Conservation (phyloP, 2,113 vertebrate genomes). For the Holacanthus passer region DNA sequence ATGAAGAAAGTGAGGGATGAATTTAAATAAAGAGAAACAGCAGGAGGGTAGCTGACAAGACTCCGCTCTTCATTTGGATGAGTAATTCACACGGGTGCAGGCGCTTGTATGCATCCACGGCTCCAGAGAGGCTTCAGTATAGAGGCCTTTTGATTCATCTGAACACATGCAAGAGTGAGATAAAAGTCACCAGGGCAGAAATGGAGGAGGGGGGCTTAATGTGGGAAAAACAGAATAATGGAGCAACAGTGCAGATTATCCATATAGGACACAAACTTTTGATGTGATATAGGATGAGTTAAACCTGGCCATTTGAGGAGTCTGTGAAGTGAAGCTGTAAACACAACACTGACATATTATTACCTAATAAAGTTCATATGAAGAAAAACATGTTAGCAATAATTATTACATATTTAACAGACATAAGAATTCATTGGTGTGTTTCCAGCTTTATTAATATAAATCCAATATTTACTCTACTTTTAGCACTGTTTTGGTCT, state of each 20-base stretch:
- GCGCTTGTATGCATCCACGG: constrained; percentile 8
- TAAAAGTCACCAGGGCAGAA: constrained; percentile 7
- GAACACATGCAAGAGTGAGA: constrained; percentile 22
- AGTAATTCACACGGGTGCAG: constrained; percentile 38
- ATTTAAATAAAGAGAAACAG: constrained; percentile 50
- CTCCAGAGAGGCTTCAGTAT: constrained; percentile 15
- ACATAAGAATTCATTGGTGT: not conserved
- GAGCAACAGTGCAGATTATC: not conserved
- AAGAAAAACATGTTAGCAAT: not conserved
- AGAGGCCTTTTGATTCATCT: constrained; percentile 24
- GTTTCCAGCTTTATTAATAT: not conserved
- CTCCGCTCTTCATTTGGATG: constrained; percentile 24
- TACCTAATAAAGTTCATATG: not conserved
- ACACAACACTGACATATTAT: not conserved
- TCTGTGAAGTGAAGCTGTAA: not conserved
- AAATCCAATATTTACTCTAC: not conserved
- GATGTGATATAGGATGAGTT: not conserved
- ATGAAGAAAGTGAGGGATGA: constrained; percentile 5
- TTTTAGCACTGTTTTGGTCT: constrained; percentile 6
- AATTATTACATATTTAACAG: not conserved
- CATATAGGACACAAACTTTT: not conserved
- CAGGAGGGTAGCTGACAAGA: constrained; percentile 18
- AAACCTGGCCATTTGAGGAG: too few relatives aligned
- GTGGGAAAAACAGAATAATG: not conserved
- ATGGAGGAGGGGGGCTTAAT: not conserved